phyloP scores from a whole-genome alignment of 2,797 vertebrate genomes.

The Salarias fasciatus region DNA sequence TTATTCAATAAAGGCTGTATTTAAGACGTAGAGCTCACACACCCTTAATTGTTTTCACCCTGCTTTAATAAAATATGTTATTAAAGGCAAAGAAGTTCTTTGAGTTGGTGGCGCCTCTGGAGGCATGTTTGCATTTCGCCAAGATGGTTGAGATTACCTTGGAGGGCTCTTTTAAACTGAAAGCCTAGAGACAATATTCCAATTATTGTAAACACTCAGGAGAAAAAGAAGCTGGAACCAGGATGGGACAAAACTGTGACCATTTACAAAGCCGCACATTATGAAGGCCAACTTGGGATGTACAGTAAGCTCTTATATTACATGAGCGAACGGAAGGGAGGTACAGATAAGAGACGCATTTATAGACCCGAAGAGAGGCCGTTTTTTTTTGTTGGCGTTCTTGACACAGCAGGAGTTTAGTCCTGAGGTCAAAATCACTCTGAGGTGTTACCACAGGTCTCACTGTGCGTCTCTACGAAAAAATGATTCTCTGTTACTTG shows the following conservation, averaged over 20 bases:
- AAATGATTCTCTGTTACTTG: constrained; percentile 39
- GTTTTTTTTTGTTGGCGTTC: constrained; percentile 50
- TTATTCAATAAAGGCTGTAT: constrained; percentile 75
- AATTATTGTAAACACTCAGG: constrained; percentile 65
- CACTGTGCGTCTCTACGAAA: constrained; percentile 18
- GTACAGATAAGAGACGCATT: constrained; percentile 52
- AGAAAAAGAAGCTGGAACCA: constrained; percentile 23
- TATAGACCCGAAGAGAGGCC: constrained; percentile 26
- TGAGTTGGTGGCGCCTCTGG: constrained; percentile 50
- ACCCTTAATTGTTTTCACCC: constrained; percentile 77
- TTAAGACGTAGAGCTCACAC: constrained; percentile 68
- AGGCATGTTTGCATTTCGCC: constrained; percentile 68
- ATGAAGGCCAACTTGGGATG: constrained; percentile 58
- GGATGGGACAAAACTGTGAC: constrained; percentile 33
- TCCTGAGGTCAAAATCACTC: constrained; percentile 46
- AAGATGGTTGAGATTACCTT: constrained; percentile 76
- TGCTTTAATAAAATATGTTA: constrained; percentile 76
- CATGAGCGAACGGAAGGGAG: constrained; percentile 37
- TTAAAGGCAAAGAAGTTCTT: constrained; percentile 68
- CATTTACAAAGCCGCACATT: constrained; percentile 55
- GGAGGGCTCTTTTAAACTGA: constrained; percentile 50
- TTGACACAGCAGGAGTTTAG: constrained; percentile 31
- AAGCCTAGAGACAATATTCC: constrained; percentile 67
- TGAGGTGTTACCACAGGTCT: constrained; percentile 50
- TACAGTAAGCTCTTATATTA: constrained; percentile 46